Evolutionary conservation across 2,888 invertebrate species (phyloP).

Genomic region (Hydrotaea cyrtoneurina): DNA sequence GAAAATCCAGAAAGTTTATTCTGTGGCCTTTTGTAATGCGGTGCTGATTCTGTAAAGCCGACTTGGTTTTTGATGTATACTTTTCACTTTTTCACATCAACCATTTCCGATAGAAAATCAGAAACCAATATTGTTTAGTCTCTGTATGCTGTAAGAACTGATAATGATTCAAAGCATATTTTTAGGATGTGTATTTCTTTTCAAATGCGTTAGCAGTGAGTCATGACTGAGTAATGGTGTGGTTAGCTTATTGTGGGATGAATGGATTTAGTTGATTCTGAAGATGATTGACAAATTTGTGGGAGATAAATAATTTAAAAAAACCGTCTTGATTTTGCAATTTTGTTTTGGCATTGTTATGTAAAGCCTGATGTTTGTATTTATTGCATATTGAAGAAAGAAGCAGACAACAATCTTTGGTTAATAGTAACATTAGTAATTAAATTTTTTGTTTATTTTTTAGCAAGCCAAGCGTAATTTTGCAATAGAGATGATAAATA

Average conservation of each 20-base stretch:
- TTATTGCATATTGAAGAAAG: constrained; percentile 1
- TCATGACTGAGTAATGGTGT: neutral
- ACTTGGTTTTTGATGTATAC: too few species aligned
- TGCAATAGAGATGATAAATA: neutral
- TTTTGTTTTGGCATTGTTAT: neutral
- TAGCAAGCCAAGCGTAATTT: constrained; percentile 12
- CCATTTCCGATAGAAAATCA: too few species aligned
- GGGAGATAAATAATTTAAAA: constrained; percentile 1
- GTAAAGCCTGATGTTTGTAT: neutral
- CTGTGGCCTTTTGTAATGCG: too few species aligned
- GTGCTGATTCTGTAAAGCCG: too few species aligned
- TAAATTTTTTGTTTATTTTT: neutral
- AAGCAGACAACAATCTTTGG: constrained; percentile 43
- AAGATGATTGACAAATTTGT: neutral
- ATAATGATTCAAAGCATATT: constrained; percentile 7
- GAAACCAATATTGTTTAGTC: too few species aligned
- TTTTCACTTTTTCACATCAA: too few species aligned
- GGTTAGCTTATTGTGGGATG: neutral
- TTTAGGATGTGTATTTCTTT: constrained; percentile 16
- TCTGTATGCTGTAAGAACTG: neutral
- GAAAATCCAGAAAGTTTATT: too few species aligned
- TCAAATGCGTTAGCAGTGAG: neutral
- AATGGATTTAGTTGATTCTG: neutral
- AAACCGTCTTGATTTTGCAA: neutral
- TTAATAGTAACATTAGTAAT: constrained; percentile 37